Evolutionary conservation across 1,140 invertebrate genomes (phyloP).

Genomic region (Ganaspis sp.): DNA sequence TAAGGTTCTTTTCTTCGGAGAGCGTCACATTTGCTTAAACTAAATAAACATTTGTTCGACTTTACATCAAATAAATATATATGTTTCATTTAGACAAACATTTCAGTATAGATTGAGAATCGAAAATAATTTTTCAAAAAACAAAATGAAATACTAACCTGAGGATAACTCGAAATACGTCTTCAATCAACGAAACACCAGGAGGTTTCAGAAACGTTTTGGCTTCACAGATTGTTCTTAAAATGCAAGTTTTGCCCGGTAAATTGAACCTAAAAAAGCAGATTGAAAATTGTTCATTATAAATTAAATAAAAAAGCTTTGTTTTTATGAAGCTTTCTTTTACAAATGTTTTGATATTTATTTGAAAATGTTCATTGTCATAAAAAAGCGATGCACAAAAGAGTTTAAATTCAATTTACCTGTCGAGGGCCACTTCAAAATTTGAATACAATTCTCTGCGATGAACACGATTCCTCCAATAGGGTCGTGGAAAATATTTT

Average conservation of each 20-base stretch:
- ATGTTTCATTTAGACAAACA: too few relatives aligned
- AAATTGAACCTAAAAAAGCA: constrained; percentile 78
- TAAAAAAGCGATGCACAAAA: too few relatives aligned
- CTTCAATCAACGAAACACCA: constrained; percentile 81
- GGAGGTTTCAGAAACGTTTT: constrained; percentile 77
- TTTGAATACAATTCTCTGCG: constrained; percentile 69
- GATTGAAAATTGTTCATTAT: constrained; percentile 46
- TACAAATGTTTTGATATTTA: too few relatives aligned
- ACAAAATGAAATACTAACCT: too few relatives aligned
- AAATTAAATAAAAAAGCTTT: constrained; percentile 40
- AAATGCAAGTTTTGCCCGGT: constrained; percentile 81
- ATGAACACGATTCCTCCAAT: constrained; percentile 58
- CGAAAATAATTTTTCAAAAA: too few relatives aligned
- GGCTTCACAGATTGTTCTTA: constrained; percentile 83
- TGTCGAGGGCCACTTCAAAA: constrained; percentile 69
- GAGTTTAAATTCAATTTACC: constrained; percentile 53
- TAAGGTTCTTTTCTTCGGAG: background rate
- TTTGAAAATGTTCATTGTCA: too few relatives aligned
- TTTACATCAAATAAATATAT: too few relatives aligned
- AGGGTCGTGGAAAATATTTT: background rate
- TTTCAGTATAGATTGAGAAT: too few relatives aligned
- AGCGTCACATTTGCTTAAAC: too few relatives aligned
- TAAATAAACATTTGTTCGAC: too few relatives aligned
- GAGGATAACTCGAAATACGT: constrained; percentile 81
- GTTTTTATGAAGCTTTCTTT: background rate